Percentiles rank a stretch among this genome's conserved stretches.
Evolutionary conservation across 2,888 invertebrate genomes (phyloP).

Genomic region (Pseudoips prasinana): DNA sequence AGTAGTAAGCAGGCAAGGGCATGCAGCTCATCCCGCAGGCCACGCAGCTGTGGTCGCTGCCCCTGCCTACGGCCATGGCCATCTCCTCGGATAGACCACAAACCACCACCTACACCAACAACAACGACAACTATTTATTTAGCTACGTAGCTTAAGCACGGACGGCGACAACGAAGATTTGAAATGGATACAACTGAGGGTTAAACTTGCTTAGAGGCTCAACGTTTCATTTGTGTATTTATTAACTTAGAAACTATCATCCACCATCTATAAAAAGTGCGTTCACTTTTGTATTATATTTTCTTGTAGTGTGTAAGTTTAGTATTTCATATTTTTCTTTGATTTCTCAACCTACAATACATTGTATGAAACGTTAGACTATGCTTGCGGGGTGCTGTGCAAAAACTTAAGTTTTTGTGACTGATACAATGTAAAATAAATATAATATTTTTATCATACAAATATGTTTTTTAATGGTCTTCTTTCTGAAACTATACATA

Average conservation of each 20-base stretch:
- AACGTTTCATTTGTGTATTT: no score
- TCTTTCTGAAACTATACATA: no score
- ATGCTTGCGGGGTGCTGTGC: constrained; percentile 59
- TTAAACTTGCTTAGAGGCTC: no score
- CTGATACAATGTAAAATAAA: constrained; percentile 57
- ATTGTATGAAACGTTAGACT: constrained; percentile 75
- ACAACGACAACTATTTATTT: constrained; percentile 64
- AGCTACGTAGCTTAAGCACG: constrained; percentile 61
- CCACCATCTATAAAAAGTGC: constrained; percentile 30
- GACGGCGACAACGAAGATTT: constrained; percentile 52
- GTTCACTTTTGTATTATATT: constrained; percentile 73
- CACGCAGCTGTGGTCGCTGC: constrained; percentile 56
- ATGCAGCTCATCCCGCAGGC: constrained; percentile 77
- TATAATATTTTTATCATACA: constrained; percentile 65
- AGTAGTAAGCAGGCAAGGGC: constrained; percentile 80
- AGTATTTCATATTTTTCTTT: constrained; percentile 35
- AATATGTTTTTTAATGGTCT: constrained; percentile 36
- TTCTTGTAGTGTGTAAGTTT: constrained; percentile 67
- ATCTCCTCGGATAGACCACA: constrained; percentile 50
- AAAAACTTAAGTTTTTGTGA: constrained; percentile 61
- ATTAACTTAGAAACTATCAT: constrained; percentile 38
- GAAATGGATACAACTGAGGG: constrained; percentile 42
- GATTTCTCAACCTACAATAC: constrained; percentile 49
- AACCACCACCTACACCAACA: constrained; percentile 23
- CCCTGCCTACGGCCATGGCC: constrained; percentile 56